Percentiles rank a stretch among this genome's conserved stretches.
Conservation (phyloP, 2,797 vertebrate species). For the Phalloptychus januarius region DNA sequence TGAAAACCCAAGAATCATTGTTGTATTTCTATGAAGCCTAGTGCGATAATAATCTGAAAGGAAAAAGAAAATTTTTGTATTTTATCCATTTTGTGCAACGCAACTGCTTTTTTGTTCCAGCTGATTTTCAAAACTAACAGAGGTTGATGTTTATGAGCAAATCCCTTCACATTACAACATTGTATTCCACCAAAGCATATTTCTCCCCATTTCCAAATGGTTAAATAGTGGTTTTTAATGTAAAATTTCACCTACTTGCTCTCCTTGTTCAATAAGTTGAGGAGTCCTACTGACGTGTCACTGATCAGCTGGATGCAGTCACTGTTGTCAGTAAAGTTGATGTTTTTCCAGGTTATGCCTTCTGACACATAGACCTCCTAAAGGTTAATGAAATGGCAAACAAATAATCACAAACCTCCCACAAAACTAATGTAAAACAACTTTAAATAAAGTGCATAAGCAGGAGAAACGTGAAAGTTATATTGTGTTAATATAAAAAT, state of each 20-base stretch:
- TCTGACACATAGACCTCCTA: conserved; percentile 93
- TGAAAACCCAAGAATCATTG: not conserved
- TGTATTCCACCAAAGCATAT: not conserved
- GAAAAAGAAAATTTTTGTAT: not conserved
- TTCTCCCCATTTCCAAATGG: not conserved
- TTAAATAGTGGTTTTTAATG: not conserved
- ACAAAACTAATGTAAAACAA: not conserved
- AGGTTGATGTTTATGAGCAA: not conserved
- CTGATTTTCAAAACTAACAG: not conserved
- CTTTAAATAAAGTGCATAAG: not conserved
- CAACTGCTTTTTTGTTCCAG: not conserved
- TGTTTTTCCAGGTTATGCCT: conserved; percentile 91
- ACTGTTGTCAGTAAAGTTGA: conserved; percentile 89
- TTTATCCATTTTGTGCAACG: not conserved
- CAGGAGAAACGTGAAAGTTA: not conserved
- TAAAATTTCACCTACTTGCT: conserved; percentile 84
- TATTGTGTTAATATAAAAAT: not conserved
- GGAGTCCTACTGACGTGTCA: conserved; percentile 88
- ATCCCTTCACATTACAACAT: not conserved
- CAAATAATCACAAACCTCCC: not conserved
- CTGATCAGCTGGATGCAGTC: conserved; percentile 92
- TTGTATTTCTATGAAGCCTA: not conserved
- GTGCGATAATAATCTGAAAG: not conserved
- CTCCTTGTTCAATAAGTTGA: conserved; percentile 91
- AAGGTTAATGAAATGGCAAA: conserved; percentile 21